Evolutionary conservation across 2,113 vertebrate species (phyloP), one percentile per base, ranked within the genome.

Genomic region (Pluvianellus socialis): DNA sequence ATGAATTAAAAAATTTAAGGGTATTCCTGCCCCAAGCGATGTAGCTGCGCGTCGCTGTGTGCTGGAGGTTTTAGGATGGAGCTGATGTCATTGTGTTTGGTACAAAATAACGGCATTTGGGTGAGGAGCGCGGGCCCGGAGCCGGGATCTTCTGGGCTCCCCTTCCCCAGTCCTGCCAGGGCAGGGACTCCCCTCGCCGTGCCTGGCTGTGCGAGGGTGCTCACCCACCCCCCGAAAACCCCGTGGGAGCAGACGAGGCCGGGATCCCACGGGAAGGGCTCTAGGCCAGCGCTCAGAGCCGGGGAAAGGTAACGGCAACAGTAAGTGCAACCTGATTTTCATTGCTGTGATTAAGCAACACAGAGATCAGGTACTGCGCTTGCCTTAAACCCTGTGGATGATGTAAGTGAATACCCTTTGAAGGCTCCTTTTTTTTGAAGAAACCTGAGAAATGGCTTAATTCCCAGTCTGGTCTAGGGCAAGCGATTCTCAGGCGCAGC

Each of bases 1-100:
- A 7, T 66, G 73, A 32, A 49, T 22, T 38, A 38, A 38, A 38
- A 38, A 38, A 38, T 8, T 4, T 20, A 11, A 70, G 79, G 49
- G 3, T 9, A 1, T 30, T 86, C 20, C 40, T 2, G 0, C 20
- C 52, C 58, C 21, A 0, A 53, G 40, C 0, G 1, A 1, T 6
- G 61, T 7, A 19, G 40, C 73, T 56, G 79, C 1, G 0, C 6
- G 38, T 50, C 49, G 52, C 13, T 2, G 6, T 2, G 27, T 15
- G 44, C 9, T 9, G 28, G 45, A n/a, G 79, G 47, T 0, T 74
- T 93, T 63, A 53, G 56, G 76, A 35, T 0, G 26, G 79, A 76
- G 42, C 4, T 4, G 4, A 30, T 3, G 35, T 18, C n/a, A 4
- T 17, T 0, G 0, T 0, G 2, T 35, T 73, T 65, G 14, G 47